Evolutionary conservation across 2,113 vertebrate species (phyloP), one percentile per base, ranked within the genome.

Genomic region (Aix galericulata): DNA sequence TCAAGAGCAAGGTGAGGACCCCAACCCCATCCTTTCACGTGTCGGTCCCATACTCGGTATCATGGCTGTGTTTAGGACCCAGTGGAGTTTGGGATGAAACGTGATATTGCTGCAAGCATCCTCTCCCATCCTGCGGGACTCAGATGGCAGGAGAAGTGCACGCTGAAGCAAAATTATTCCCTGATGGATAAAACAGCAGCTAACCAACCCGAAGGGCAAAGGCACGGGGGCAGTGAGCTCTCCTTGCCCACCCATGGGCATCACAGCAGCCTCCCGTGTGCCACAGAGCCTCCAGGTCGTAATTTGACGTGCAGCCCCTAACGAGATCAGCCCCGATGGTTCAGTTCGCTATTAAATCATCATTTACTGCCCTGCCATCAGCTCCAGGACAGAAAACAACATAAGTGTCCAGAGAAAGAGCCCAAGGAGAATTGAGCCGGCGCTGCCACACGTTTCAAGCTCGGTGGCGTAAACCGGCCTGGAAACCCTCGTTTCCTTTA

Each of bases 301-400:
- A 76, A 55, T 63, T 58, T 74, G 84, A 56, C 69, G 25, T 77
- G 75, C 59, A 67, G 29, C 72, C 29, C 80, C 71, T 22, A 92
- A 55, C 11, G 5, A 32, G 88, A 92, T 34, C 59, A 42, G 91
- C 26, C 36, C 2, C 1, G 85, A 91, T 81, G 73, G 88, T 36
- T 93, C 80, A 78, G 60, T 78, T 83, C 22, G 55, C 79, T 78
- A 53, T 68, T 91, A 83, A 91, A 83, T 86, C 42, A 88, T 90
- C 68, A 60, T 86, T 93, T 83, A 68, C 26, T 60, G 60, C 56
- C 71, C 71, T 87, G 63, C 6, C 79, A 56, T 48, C 55, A 81
- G 74, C 69, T 89, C 68, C 3, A 2, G 32, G 76, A 17, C 77
- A 95, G 64, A 82, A 78, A 94, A 75, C 34, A 91, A 92, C 92